Base-by-base conservation (phyloP, 1,140 invertebrate species). In the Penaeus indicus region DNA sequence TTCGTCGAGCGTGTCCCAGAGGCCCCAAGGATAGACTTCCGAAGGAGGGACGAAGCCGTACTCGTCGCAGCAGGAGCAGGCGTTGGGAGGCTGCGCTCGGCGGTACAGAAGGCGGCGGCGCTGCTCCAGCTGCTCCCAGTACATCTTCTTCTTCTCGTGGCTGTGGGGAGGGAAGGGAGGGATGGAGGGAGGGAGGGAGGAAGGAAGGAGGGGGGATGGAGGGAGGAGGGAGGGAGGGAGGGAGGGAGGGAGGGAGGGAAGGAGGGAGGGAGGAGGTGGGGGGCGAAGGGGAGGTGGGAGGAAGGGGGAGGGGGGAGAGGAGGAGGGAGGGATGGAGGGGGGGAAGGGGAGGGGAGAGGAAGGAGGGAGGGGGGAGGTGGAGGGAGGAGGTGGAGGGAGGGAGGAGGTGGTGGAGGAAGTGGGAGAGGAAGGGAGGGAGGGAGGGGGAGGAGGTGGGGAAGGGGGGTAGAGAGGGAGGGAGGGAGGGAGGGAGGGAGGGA, bases 131-230 rank as follows among this genome's bases (percentile, higher is more conserved):
- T 97, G 96, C 92, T 97, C 97, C 97, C 97, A 97, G 92, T 98
- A 98, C 95, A 97, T 97, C 92, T 97, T 97, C 93, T 97, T 97
- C 87, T 96, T 95, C 93, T 98, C 97, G 92, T 98, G 97, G 91
- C 96, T 96, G 92, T 1, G 22, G 27, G 47, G 0, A 16, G 38
- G 10, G 21, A 25, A 63, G 13, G 22, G 11, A 3, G 8, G 32
- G 1, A 22, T 0, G 22, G 21, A 11, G 25, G 8, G 27, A 13
- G 18, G 13, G n/a, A 16, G 18, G 5, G 47, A 13, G 42, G 67
- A 42, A 4, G 38, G 42, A 54, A 27, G 25, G 75, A 77, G 25
- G 47, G 75, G 22, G 75, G 47, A 21, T 11, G 75, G 47, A n/a
- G 47, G 75, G 25, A 10, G 38, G 3, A 0, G 25, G 16, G 11